Evolutionary conservation across 1,140 invertebrate genomes (phyloP).

Genomic region (Capitella teleta): DNA sequence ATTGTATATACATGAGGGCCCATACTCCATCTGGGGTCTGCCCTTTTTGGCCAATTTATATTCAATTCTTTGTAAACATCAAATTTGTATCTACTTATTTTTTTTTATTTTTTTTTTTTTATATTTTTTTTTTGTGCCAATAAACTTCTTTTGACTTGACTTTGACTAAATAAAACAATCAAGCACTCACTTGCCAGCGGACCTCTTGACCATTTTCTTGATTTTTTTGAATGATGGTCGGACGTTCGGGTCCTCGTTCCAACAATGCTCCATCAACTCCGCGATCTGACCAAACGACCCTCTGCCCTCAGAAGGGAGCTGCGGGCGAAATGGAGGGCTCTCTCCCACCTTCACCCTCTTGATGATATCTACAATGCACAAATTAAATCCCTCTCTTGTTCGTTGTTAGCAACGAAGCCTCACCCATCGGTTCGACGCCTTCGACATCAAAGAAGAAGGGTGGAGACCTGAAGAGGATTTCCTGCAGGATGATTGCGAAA

Average conservation of each 20-base stretch:
- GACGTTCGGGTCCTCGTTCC: constrained; percentile 76
- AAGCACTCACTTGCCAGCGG: no score
- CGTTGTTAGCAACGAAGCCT: neutral
- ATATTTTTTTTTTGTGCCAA: no score
- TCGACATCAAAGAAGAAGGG: constrained; percentile 48
- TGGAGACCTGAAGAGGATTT: constrained; percentile 72
- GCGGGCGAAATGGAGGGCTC: constrained; percentile 58
- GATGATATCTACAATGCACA: constrained; percentile 70
- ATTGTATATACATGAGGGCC: no score
- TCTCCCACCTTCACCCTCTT: constrained; percentile 73
- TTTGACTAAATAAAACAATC: no score
- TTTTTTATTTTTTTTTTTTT: no score
- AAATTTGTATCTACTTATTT: no score
- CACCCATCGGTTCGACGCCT: constrained; percentile 47
- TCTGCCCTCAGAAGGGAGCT: constrained; percentile 68
- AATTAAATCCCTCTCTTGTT: constrained; percentile 38
- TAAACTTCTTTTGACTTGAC: no score
- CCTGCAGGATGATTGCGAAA: constrained; percentile 80
- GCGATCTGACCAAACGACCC: constrained; percentile 60
- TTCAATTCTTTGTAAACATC: no score
- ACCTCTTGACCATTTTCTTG: no score
- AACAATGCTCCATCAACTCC: constrained; percentile 49
- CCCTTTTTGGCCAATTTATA: no score
- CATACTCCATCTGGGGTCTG: no score
- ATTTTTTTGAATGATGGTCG: constrained; percentile 54